Evolutionary conservation across 2,797 vertebrate genomes (phyloP).

Genomic region (Adrianichthys oophorus): DNA sequence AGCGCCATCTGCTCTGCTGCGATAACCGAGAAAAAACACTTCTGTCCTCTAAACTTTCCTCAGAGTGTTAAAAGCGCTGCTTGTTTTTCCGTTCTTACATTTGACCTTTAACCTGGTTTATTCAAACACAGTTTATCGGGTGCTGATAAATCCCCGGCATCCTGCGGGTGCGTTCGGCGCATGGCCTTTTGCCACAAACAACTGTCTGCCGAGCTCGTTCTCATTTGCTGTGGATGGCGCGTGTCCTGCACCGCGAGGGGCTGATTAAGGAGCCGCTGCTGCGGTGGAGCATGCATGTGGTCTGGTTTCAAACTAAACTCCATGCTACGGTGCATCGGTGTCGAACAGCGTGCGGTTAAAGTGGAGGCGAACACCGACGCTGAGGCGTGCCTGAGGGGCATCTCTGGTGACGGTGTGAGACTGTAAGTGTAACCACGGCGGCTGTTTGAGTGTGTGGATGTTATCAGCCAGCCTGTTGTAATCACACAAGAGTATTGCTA

Average conservation of each 20-base stretch:
- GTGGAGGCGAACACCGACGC: too few species aligned
- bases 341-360: slow-evolving; percentile 11
- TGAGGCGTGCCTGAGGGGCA: too few species aligned
- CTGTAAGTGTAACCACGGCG: not conserved
- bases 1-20: not conserved
- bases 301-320: slow-evolving; percentile 21
- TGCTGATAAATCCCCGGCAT: slow-evolving; percentile 28
- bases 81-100: slow-evolving; percentile 3
- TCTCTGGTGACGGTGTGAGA: too few species aligned
- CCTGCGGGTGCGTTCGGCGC: slow-evolving; percentile 23
- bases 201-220: slow-evolving; percentile 38
- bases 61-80: not conserved
- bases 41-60: slow-evolving; percentile 10
- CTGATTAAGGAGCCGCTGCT: slow-evolving; percentile 23
- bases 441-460: slow-evolving; percentile 24
- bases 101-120: slow-evolving; percentile 22
- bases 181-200: slow-evolving; percentile 20
- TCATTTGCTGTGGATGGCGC: slow-evolving; percentile 27
- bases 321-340: slow-evolving; percentile 43
- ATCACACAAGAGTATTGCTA: slow-evolving; percentile 65
- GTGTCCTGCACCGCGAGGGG: slow-evolving; percentile 18
- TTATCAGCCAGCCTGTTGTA: slow-evolving; percentile 46
- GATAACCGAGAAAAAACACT: not conserved
- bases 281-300: slow-evolving; percentile 37
- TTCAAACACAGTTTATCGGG: slow-evolving; percentile 32